A percentile compares a stretch with the other conserved stretches of the same genome.
These are phyloP conservation scores for Sciurus niger DNA, from an alignment of 2,113 vertebrate genomes.

Conservation along the genomic window DNA sequence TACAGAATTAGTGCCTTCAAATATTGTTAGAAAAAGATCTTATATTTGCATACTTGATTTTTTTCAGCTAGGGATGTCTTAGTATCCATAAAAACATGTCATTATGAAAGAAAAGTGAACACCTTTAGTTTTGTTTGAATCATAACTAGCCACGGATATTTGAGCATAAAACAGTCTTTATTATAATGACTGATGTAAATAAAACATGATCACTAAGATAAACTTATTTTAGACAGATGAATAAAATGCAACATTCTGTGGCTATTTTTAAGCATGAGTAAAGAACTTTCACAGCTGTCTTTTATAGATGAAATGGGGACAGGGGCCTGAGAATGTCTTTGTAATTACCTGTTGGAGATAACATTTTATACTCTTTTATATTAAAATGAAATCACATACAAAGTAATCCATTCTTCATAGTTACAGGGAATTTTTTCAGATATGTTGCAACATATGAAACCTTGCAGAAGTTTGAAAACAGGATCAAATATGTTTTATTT, in stretches of 20 bases:
- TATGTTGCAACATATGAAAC: background rate
- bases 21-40: conserved; percentile 46
- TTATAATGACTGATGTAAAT: conserved; percentile 4
- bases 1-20: conserved; percentile 11
- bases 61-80: conserved; percentile 25
- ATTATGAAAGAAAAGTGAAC: conserved; percentile 39
- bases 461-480: background rate
- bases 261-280: background rate
- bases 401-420: background rate
- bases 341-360: background rate
- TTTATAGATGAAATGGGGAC: background rate
- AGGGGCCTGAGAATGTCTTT: background rate
- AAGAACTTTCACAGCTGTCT: background rate
- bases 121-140: background rate
- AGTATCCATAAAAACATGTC: background rate
- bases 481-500: background rate
- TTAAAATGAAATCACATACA: background rate
- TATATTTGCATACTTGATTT: background rate
- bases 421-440: background rate
- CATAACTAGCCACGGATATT: background rate
- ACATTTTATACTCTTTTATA: background rate
- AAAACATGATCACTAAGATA: conserved; percentile 2
- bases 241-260: background rate
- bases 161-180: conserved; percentile 12
- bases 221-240: conserved; percentile 11